Evolutionary conservation across 2,888 invertebrate genomes (phyloP), one percentile per base, ranked within the genome.

Genomic region (Macrosiphum euphorbiae): DNA sequence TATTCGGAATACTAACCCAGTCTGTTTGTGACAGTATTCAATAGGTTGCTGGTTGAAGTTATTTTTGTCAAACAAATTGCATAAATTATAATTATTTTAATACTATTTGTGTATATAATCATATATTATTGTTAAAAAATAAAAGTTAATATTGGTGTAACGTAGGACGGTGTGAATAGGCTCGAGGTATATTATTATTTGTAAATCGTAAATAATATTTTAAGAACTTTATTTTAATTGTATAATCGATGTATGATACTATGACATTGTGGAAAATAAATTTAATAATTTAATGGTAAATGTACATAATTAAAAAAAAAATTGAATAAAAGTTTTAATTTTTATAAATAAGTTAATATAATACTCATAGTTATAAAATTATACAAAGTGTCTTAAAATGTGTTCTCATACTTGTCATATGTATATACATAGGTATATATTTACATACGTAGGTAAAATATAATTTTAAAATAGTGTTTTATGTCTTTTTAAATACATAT

Each of bases 311-410:
- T n/a, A 61, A 91, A 35, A 47, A 91, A 61, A 55, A 44, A 55
- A 58, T 24, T 4, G 20, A 85, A 85, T 61, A 87, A 61, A 86
- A 28, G 41, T 87, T 87, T 87, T 26, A 87, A 87, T 50, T 92
- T 87, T 61, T 92, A 92, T 87, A 92, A 92, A 67, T 87, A 61
- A 92, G 92, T 87, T 67, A 92, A 92, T 92, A 50, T 67, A 87
- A 67, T 92, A 61, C 50, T 91, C 47, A 47, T 91, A 86, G 44
- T 85, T 58, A 50, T 50, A 92, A n/a, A 87, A 87, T 50, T 50
- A 87, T 87, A 92, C 87, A 92, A 92, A 92, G 92, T 92, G 92
- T 87, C 61, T 50, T 61, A 50, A 47, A 52, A 84, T 84, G n/a
- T 24, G 4, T 47, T 41, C n/a, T 3, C 16, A 61, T 35, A 24